Percentiles rank a stretch among this genome's conserved stretches.
Conservation (phyloP, 2,888 invertebrate genomes). For the Isotomurus palustris region DNA sequence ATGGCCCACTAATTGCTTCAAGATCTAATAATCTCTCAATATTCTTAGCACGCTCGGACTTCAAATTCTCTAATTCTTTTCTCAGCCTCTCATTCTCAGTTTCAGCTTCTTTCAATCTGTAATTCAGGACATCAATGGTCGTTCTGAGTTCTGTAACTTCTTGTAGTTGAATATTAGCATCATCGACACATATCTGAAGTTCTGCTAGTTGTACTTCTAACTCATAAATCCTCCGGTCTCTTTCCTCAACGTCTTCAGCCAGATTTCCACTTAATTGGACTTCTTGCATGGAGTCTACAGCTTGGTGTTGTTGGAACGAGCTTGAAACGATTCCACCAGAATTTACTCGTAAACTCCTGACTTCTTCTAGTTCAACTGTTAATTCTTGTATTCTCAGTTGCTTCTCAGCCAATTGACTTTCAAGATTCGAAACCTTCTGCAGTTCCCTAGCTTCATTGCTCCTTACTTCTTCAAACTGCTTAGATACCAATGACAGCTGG, state of each 20-base stretch:
- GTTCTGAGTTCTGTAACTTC: conserved; percentile 17
- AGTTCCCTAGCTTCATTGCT: neutral
- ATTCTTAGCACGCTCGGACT: conserved; percentile 5
- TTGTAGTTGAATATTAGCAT: conserved; percentile 19
- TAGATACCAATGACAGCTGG: neutral
- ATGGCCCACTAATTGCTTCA: conserved; percentile 10
- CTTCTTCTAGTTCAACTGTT: conserved; percentile 1
- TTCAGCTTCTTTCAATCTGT: conserved; percentile 9
- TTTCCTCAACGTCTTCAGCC: neutral
- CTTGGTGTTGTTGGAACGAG: neutral
- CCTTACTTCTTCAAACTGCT: conserved; percentile 1
- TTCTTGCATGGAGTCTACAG: neutral
- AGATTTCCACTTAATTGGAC: neutral
- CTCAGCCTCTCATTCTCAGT: conserved; percentile 2
- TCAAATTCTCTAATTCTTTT: conserved; percentile 2
- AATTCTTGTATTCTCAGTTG: neutral
- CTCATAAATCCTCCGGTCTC: conserved; percentile 23
- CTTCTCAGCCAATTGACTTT: conserved; percentile 1
- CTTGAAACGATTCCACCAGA: too few relatives aligned
- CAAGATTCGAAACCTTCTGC: neutral
- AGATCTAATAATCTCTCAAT: conserved; percentile 12
- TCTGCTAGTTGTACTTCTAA: conserved; percentile 23
- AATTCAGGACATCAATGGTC: conserved; percentile 6
- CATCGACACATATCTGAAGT: conserved; percentile 25
- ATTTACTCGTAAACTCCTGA: too few relatives aligned